Evolutionary conservation across 2,888 invertebrate species (phyloP).

Genomic region (Pterostichus niger): DNA sequence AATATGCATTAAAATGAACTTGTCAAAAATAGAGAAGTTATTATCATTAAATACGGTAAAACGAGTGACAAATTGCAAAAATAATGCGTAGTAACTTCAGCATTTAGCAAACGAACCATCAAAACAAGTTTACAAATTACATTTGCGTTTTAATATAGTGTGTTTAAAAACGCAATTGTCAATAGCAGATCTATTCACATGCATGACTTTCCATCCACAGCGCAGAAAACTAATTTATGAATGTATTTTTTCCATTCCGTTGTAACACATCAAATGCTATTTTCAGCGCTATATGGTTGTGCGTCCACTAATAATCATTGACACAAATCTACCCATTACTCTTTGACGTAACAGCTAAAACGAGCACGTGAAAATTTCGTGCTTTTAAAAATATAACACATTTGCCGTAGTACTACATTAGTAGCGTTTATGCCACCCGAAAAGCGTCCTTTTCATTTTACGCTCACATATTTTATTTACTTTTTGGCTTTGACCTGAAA

Average conservation of each 20-base stretch:
- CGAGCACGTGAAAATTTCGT: conserved; percentile 49
- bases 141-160: conserved; percentile 14
- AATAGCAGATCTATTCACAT: conserved; percentile 13
- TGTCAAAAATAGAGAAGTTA: no score
- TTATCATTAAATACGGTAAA: no score
- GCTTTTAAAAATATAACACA: conserved; percentile 54
- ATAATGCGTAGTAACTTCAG: no score
- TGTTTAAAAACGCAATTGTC: conserved; percentile 22
- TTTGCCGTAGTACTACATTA: conserved; percentile 49
- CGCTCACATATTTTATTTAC: conserved; percentile 44
- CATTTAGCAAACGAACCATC: neutral
- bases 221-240: conserved; percentile 18
- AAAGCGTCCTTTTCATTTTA: conserved; percentile 42
- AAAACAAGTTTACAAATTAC: conserved; percentile 7
- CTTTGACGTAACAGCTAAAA: conserved; percentile 46
- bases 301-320: conserved; percentile 56
- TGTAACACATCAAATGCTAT: conserved; percentile 49
- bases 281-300: conserved; percentile 38
- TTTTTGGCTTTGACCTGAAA: conserved; percentile 29
- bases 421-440: conserved; percentile 44
- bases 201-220: neutral
- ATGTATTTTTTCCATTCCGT: conserved; percentile 33
- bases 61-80: no score
- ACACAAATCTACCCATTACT: conserved; percentile 58
- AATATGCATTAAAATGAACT: no score